Evolutionary conservation across 2,888 invertebrate species (phyloP).

Genomic region (Conus canariensis): DNA sequence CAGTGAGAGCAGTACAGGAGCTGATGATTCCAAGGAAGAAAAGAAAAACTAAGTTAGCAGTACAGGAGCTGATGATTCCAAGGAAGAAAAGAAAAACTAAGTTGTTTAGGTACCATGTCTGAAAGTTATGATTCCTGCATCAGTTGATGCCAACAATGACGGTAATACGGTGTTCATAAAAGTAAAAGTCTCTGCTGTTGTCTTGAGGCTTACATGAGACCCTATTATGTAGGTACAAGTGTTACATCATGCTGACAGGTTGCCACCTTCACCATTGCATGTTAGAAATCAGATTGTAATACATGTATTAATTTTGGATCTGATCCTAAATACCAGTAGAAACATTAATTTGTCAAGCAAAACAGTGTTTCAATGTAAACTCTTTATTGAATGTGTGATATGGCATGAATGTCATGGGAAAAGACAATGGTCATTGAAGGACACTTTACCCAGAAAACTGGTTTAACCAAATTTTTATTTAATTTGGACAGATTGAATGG

Average conservation of each 20-base stretch:
- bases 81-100: conserved; percentile 61
- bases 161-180: not conserved
- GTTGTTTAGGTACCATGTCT: conserved; percentile 32
- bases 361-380: not conserved
- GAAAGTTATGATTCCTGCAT: not conserved
- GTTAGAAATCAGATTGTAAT: not conserved
- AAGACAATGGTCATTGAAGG: not conserved
- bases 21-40: conserved; percentile 50
- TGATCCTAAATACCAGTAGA: too few relatives aligned
- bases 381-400: not conserved
- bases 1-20: conserved; percentile 33
- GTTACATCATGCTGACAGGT: not conserved
- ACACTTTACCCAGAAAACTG: too few relatives aligned
- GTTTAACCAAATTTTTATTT: too few relatives aligned
- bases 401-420: not conserved
- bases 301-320: too few relatives aligned
- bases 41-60: conserved; percentile 59
- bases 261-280: not conserved
- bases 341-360: too few relatives aligned
- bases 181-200: not conserved
- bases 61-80: conserved; percentile 31
- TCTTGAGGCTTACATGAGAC: too few relatives aligned
- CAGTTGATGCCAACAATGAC: not conserved
- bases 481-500: too few relatives aligned
- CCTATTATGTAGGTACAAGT: too few relatives aligned